phyloP scores from a whole-genome alignment of 2,797 vertebrate genomes.

The Tokudaia muenninki region DNA sequence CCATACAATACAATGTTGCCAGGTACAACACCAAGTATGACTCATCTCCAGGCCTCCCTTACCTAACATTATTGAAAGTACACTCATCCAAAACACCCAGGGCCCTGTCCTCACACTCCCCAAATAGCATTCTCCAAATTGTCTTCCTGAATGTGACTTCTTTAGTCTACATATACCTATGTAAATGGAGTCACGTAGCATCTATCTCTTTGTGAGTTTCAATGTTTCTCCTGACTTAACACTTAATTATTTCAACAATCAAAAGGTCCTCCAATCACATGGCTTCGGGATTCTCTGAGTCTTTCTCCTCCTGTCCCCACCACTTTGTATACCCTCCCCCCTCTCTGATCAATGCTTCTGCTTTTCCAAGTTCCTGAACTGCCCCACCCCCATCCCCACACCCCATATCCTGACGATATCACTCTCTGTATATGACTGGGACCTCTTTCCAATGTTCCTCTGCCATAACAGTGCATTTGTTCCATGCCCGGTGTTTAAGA shows the following conservation, averaged over 20 bases:
- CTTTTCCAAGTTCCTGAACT: not conserved
- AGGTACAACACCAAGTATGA: not conserved
- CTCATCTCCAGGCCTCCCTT: not conserved
- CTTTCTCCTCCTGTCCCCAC: not conserved
- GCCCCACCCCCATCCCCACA: not conserved
- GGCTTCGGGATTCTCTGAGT: not conserved
- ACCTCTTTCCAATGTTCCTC: not conserved
- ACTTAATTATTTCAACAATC: not conserved
- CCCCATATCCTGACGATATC: not conserved
- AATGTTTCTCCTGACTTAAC: not conserved
- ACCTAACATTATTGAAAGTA: not conserved
- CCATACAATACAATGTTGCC: not conserved
- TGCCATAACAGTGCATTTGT: not conserved
- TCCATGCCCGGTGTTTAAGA: not conserved
- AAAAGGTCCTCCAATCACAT: no score
- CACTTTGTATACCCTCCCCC: no score
- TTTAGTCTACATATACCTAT: not conserved
- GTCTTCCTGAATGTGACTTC: not conserved
- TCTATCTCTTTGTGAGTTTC: not conserved
- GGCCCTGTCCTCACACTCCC: rapidly evolving
- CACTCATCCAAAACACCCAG: not conserved
- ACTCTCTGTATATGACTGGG: not conserved
- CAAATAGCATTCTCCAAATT: not conserved
- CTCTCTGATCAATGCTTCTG: not conserved
- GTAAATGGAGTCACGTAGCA: not conserved